These are phyloP conservation scores for Notodonta ziczac DNA, from an alignment of 2,888 invertebrate genomes.

Conservation along the genomic window DNA sequence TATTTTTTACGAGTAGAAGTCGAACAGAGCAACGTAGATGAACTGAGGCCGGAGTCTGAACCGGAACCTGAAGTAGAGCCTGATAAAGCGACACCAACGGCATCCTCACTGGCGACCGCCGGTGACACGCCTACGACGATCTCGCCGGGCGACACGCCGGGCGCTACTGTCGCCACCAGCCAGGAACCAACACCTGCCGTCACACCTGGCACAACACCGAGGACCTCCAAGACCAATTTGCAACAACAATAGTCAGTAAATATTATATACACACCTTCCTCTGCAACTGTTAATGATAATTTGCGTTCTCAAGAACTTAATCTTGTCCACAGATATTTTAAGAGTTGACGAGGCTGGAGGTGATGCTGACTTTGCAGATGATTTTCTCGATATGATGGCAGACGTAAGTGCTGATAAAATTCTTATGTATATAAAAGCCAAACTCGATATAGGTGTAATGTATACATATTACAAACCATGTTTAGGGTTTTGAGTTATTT, in stretches of 20 bases:
- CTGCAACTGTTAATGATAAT: neutral
- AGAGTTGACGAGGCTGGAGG: slow-evolving; percentile 39
- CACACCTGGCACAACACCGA: slow-evolving; percentile 17
- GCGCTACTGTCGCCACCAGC: slow-evolving; percentile 1
- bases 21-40: slow-evolving; percentile 50
- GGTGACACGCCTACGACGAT: slow-evolving; percentile 3
- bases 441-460: too few species aligned
- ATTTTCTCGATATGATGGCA: slow-evolving; percentile 71
- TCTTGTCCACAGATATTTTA: slow-evolving; percentile 26
- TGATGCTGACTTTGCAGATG: slow-evolving; percentile 58
- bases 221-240: slow-evolving; percentile 28
- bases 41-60: slow-evolving; percentile 23
- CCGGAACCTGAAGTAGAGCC: slow-evolving; percentile 7
- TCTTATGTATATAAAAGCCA: too few species aligned
- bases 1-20: slow-evolving; percentile 63
- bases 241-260: slow-evolving; percentile 20
- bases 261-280: neutral
- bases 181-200: neutral
- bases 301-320: neutral
- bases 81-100: slow-evolving; percentile 1
- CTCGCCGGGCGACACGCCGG: slow-evolving; percentile 13
- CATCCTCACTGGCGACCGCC: slow-evolving; percentile 11
- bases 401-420: slow-evolving; percentile 54
- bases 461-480: too few species aligned
- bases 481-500: too few species aligned